Evolutionary conservation across 2,113 vertebrate species (phyloP), one percentile per base, ranked within the genome.

Genomic region (Gavia stellata): DNA sequence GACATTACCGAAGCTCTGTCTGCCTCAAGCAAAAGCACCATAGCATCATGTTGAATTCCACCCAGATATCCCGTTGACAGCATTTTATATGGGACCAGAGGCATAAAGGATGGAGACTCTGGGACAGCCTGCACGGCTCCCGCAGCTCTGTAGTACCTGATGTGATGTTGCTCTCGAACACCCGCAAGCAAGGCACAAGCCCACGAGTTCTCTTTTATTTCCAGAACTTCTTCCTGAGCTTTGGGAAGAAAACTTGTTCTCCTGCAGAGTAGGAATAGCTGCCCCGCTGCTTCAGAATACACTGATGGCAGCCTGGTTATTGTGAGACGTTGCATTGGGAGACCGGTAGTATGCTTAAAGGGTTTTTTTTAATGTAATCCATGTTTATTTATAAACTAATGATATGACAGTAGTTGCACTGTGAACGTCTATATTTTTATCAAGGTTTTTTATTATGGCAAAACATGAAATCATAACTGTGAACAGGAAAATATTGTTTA

Each of bases 401-500:
- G 81, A 52, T 72, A 40, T 58, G 93, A 70, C 75, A 70, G 70
- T 34, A 14, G 53, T 81, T 40, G 59, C 49, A 17, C 78, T 75
- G 81, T 28, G 53, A 75, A 65, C 16, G 10, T 80, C 92, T 73
- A 3, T 89, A 68, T 92, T 94, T 94, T 94, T 84, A 77, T 82
- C 53, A 8, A n/a, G 75, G 68, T 56, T 89, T 88, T 93, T 94
- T 93, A 71, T 92, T 93, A 87, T 7, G 55, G 82, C 75, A 38
- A 73, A 90, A 87, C 83, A 81, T 31, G 70, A 38, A 92, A 84
- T 81, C 83, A 7, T 89, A 88, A 88, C 92, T 90, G 88, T 44
- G 91, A 94, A 52, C 65, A 65, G 83, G 91, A 92, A 95, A 94
- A 95, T 65, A 84, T 82, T 84, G 89, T 94, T 91, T 89, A 95